A percentile compares a stretch with the other conserved stretches of the same genome.
phyloP scores from a whole-genome alignment of 2,113 vertebrate species.

The Zosterops borbonicus region DNA sequence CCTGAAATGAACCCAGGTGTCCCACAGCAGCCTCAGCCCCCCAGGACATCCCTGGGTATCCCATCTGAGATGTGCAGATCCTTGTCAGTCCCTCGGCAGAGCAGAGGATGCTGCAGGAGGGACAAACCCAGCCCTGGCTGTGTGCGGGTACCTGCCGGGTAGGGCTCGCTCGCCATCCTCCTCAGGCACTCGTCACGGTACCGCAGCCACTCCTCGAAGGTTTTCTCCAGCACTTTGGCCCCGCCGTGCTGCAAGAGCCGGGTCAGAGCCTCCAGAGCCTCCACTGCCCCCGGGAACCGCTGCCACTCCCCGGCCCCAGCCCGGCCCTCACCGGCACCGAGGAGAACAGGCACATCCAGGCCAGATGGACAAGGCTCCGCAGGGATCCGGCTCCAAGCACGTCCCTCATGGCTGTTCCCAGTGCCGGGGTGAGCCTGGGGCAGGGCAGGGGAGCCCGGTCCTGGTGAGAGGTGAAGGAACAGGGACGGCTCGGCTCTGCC shows the following conservation, averaged over 20 bases:
- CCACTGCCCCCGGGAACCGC: fast-evolving
- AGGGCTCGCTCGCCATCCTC: constrained; percentile 73
- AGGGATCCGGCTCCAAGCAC: fast-evolving
- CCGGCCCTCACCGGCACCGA: constrained; percentile 23
- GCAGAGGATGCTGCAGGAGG: neutral
- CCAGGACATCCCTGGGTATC: fast-evolving
- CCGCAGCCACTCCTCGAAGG: constrained; percentile 79
- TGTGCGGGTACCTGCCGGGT: constrained; percentile 49
- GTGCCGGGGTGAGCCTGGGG: fast-evolving
- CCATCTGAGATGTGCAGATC: neutral
- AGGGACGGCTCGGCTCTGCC: neutral
- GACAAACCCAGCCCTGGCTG: fast-evolving
- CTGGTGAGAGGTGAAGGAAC: neutral
- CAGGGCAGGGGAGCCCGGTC: neutral
- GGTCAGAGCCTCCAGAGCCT: neutral
- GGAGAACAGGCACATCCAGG: constrained; percentile 42
- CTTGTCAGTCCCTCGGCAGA: fast-evolving
- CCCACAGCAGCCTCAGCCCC: neutral
- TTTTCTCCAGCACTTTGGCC: constrained; percentile 80
- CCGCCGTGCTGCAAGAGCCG: neutral
- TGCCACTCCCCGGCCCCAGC: neutral
- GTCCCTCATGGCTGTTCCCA: neutral
- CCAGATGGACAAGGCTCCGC: neutral
- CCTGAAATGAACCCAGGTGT: neutral
- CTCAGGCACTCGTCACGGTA: constrained; percentile 80